Evolutionary conservation across 2,888 invertebrate genomes (phyloP).

Genomic region (Erebia aethiops): DNA sequence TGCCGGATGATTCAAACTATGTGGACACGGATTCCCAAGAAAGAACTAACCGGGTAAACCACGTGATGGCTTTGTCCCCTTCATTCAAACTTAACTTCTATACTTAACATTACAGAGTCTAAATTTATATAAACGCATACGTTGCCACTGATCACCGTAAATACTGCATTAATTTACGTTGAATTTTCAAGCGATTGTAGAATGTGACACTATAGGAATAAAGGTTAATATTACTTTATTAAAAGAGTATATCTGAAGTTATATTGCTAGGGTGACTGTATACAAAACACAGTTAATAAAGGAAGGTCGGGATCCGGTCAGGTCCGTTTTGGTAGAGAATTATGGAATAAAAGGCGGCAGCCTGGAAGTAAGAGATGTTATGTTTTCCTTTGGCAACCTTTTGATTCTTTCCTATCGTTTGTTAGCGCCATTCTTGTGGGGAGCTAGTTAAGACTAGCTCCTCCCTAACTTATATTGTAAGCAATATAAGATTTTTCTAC

Average conservation of each 20-base stretch:
- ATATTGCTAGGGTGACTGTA: conserved; percentile 21
- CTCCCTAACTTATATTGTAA: no score
- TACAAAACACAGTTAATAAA: conserved; percentile 45
- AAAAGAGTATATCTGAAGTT: not conserved
- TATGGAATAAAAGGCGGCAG: conserved; percentile 55
- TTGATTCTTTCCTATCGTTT: conserved; percentile 37
- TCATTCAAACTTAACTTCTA: not conserved
- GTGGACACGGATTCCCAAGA: conserved; percentile 44
- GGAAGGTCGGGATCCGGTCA: conserved; percentile 54
- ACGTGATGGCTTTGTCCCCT: not conserved
- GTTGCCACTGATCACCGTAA: not conserved
- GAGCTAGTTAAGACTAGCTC: not conserved
- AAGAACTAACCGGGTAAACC: conserved; percentile 54
- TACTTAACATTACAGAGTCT: not conserved
- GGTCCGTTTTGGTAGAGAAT: conserved; percentile 53
- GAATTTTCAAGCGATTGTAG: not conserved
- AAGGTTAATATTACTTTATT: not conserved
- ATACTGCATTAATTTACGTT: not conserved
- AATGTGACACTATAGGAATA: conserved; percentile 28
- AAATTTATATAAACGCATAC: not conserved
- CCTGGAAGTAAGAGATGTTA: conserved; percentile 54
- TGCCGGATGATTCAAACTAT: conserved; percentile 35
- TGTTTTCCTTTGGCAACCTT: conserved; percentile 46
- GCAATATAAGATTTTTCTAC: not conserved
- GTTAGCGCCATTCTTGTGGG: conserved; percentile 11